These are phyloP conservation scores for Sylvia borin DNA, from an alignment of 2,797 vertebrate genomes.

Conservation along the genomic window DNA sequence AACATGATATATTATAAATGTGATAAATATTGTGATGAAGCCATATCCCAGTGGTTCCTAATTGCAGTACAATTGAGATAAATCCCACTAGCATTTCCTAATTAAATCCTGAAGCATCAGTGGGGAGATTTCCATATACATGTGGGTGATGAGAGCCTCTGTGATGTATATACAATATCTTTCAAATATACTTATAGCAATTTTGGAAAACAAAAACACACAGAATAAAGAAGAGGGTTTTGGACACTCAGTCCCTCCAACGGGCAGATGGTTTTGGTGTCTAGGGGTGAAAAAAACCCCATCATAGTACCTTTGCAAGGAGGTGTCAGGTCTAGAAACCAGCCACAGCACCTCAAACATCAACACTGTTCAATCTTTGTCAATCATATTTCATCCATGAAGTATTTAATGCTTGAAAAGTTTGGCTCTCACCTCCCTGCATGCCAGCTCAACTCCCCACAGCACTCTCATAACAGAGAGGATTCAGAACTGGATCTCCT, in stretches of 20 bases:
- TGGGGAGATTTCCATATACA: neutral
- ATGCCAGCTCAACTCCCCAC: neutral
- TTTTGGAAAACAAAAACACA: conserved; percentile 8
- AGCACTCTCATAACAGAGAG: neutral
- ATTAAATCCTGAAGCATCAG: conserved; percentile 12
- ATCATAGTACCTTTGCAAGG: neutral
- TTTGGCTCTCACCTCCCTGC: conserved; percentile 14
- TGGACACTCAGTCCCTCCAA: neutral
- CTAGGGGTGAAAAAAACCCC: neutral
- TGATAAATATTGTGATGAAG: conserved; percentile 48
- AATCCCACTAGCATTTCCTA: conserved; percentile 27
- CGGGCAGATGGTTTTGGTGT: neutral
- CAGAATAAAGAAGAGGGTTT: neutral
- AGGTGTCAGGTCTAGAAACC: neutral
- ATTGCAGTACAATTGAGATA: conserved; percentile 12
- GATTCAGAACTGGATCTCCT: conserved; percentile 15
- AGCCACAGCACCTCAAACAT: neutral
- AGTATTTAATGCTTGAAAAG: conserved; percentile 12
- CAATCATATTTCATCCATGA: neutral
- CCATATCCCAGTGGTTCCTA: conserved; percentile 29
- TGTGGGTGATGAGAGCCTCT: neutral
- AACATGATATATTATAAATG: conserved; percentile 61
- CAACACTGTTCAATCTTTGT: neutral
- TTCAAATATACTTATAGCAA: neutral
- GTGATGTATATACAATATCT: neutral